A percentile compares a stretch with the other conserved stretches of the same genome.
Evolutionary conservation across 2,888 invertebrate genomes (phyloP).

Genomic region (Ichneumoninae sp.): DNA sequence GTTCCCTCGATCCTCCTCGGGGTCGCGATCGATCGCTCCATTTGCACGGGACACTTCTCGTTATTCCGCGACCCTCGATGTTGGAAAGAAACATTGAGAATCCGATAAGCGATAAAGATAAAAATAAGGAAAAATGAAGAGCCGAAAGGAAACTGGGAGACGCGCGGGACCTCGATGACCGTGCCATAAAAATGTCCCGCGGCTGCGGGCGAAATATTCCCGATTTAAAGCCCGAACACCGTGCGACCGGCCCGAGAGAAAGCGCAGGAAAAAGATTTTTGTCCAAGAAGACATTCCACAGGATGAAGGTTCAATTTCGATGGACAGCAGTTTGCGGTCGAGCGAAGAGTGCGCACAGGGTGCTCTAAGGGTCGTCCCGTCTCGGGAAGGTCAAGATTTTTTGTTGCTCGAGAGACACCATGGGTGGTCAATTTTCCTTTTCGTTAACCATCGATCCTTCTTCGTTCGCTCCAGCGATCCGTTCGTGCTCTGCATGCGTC

Average conservation of each 20-base stretch:
- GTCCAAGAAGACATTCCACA: slow-evolving; percentile 10
- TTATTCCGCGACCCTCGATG: neutral
- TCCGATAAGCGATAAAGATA: neutral
- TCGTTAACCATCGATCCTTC: slow-evolving; percentile 50
- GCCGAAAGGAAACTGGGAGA: neutral
- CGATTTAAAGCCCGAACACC: neutral
- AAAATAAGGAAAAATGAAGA: neutral
- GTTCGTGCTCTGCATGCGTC: neutral
- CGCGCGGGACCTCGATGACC: neutral
- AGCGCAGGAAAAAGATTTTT: slow-evolving; percentile 12
- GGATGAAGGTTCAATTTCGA: slow-evolving; percentile 51
- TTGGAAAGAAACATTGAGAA: neutral
- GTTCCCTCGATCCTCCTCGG: neutral
- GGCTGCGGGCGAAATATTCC: neutral
- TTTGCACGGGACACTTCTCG: neutral
- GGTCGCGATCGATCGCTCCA: neutral
- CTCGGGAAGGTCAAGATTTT: slow-evolving; percentile 60
- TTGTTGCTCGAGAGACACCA: slow-evolving; percentile 53
- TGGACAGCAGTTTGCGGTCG: slow-evolving; percentile 49
- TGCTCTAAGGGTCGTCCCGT: slow-evolving; percentile 39
- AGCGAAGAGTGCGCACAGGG: slow-evolving; percentile 5
- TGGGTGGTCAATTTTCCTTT: slow-evolving; percentile 69
- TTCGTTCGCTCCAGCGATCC: slow-evolving; percentile 1
- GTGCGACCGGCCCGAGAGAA: neutral
- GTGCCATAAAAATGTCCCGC: neutral